Evolutionary conservation across 2,888 invertebrate genomes (phyloP).

Genomic region (Pollenia labialis): DNA sequence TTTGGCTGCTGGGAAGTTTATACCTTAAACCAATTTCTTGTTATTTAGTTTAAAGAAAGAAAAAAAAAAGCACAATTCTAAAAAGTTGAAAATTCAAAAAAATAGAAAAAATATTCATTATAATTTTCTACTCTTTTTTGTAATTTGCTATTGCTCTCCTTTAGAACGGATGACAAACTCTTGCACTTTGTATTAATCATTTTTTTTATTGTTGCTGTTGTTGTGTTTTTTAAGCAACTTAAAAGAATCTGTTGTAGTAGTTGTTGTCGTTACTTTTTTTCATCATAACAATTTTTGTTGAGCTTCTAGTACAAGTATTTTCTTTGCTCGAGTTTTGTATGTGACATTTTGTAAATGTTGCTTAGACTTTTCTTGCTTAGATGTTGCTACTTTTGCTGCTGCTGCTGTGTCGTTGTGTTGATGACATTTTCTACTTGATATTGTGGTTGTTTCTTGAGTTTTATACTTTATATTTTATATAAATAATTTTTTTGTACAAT

Average conservation of each 20-base stretch:
- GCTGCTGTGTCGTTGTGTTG: conserved; percentile 60
- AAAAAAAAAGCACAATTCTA: conserved; percentile 32
- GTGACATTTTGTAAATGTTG: conserved; percentile 71
- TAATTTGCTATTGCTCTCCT: conserved; percentile 22
- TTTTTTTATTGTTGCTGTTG: conserved; percentile 35
- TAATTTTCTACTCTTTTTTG: conserved; percentile 58
- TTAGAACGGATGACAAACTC: conserved; percentile 51
- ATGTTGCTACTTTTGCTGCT: conserved; percentile 27
- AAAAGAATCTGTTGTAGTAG: conserved; percentile 18
- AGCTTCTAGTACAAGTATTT: conserved; percentile 51
- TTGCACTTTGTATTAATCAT: conserved; percentile 35
- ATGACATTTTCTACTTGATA: conserved; percentile 71
- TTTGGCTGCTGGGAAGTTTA: neutral
- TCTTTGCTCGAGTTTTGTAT: conserved; percentile 57
- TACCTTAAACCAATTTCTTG: conserved; percentile 56
- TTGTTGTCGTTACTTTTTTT: conserved; percentile 18
- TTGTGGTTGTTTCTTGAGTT: conserved; percentile 64
- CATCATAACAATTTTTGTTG: conserved; percentile 6
- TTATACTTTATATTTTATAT: conserved; percentile 50
- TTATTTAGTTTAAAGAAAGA: conserved; percentile 9
- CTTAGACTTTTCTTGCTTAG: conserved; percentile 58
- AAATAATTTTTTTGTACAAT: conserved; percentile 30
- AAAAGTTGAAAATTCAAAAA: conserved; percentile 15
- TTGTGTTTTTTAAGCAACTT: conserved; percentile 48
- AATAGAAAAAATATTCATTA: conserved; percentile 61